Conservation (phyloP, 2,888 invertebrate genomes). For the Cataglyphis albicans region DNA sequence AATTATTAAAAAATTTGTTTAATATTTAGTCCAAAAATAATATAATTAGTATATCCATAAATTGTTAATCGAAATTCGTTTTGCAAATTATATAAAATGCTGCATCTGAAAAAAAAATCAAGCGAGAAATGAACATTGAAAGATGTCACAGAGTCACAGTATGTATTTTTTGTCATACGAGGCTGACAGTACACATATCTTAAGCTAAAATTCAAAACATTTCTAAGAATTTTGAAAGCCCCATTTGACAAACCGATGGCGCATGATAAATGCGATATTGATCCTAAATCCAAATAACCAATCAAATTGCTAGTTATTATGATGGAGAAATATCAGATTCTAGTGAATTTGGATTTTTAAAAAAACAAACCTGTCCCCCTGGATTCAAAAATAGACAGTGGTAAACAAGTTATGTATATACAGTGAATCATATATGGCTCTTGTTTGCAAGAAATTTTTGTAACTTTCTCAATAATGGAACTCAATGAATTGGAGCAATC, state of each 20-base stretch:
- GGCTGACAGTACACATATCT: not conserved
- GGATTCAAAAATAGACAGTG: not conserved
- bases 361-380: not conserved
- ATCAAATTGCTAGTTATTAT: too few species aligned
- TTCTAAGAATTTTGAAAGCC: too few species aligned
- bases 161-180: not conserved
- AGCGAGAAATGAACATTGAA: not conserved
- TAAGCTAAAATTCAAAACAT: too few species aligned
- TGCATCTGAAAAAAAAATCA: not conserved
- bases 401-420: not conserved
- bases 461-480: not conserved
- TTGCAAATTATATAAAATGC: not conserved
- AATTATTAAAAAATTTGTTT: not conserved
- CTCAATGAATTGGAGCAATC: constrained; percentile 14
- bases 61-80: not conserved
- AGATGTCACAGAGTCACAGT: not conserved
- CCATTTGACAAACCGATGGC: too few species aligned
- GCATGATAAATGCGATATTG: too few species aligned
- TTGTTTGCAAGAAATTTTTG: not conserved
- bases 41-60: too few species aligned
- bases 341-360: not conserved
- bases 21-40: not conserved
- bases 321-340: not conserved
- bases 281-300: too few species aligned
- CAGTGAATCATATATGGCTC: not conserved